Base-by-base conservation (phyloP, 1,140 invertebrate species). In the Ceratosolen fusciceps region DNA sequence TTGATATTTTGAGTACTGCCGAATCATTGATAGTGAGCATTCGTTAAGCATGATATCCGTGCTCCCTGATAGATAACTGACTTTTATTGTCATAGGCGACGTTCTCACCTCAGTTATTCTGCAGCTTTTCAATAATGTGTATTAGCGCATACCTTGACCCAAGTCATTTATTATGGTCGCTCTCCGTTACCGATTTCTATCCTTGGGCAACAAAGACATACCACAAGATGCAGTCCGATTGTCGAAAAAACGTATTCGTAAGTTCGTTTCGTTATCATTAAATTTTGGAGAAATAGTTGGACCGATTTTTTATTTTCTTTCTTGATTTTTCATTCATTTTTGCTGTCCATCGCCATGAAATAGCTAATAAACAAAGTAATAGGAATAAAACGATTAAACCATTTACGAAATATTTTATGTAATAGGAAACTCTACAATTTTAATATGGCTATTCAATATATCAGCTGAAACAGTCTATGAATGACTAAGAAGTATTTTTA, bases 1-100 rank as follows among this genome's bases (percentile, higher is more conserved):
- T 43, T 37, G 16, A 47, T 52, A 3, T 60, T 39, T 58, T 1
- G 37, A 58, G 31, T 34, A 31, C 47, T 47, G 39, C 60, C 49
- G 62, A 79, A 79, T 79, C 58, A 72, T 75, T 54, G 80, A 81
- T 75, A 75, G 60, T 73, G 47, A 26, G 21, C 26, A 31, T 65
- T 26, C 39, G 54, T 24, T 43, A 39, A 7, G 10, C 29, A 39
- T 2, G 60, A 72, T 65, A 68, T n/a, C 26, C 37, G n/a, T 43
- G 37, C 14, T 65, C 76, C 52, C 62, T 62, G 52, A 74, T 77
- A 72, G 80, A 81, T 81, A 74, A 71, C 75, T 21, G 47, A 14
- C 34, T 21, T 3, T 65, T 34, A 56, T 39, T 14, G 54, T 43
- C 31, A 65, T 56, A 26, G 29, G 34, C n/a, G 31, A 68, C 26